Evolutionary conservation across 2,113 vertebrate species (phyloP).

Genomic region (Lepidothrix coronata): DNA sequence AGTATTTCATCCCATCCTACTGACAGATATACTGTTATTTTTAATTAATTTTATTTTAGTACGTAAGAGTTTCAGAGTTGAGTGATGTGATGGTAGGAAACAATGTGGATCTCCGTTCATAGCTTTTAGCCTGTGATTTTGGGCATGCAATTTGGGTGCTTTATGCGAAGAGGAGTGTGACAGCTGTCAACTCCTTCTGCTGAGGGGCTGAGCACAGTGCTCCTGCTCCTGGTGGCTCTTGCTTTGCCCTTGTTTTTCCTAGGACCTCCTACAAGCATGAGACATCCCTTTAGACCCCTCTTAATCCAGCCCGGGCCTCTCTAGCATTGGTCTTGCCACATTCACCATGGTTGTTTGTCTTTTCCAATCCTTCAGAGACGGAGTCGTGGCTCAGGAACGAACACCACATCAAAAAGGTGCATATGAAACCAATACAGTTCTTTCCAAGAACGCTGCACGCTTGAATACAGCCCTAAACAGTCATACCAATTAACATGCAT

Average conservation of each 20-base stretch:
- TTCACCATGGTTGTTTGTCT: slow-evolving; percentile 40
- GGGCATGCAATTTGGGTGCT: background rate
- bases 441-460: slow-evolving; percentile 56
- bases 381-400: slow-evolving; percentile 53
- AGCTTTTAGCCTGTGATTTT: background rate
- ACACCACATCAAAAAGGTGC: slow-evolving; percentile 62
- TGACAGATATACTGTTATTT: background rate
- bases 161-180: background rate
- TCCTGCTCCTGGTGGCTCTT: background rate
- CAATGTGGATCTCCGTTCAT: background rate
- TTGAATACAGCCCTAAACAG: slow-evolving; percentile 47
- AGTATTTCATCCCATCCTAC: background rate
- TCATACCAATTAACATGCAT: slow-evolving; percentile 64
- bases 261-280: background rate
- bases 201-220: background rate
- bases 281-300: background rate
- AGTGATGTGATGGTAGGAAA: background rate
- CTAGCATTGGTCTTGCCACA: background rate
- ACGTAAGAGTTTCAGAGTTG: background rate
- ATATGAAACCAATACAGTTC: slow-evolving; percentile 41
- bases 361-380: background rate
- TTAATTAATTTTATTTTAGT: background rate
- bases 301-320: background rate
- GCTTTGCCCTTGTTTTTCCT: background rate
- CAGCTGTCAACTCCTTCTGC: background rate